Evolutionary conservation across 2,888 invertebrate species (phyloP).

Genomic region (Chymomyza caudatula): DNA sequence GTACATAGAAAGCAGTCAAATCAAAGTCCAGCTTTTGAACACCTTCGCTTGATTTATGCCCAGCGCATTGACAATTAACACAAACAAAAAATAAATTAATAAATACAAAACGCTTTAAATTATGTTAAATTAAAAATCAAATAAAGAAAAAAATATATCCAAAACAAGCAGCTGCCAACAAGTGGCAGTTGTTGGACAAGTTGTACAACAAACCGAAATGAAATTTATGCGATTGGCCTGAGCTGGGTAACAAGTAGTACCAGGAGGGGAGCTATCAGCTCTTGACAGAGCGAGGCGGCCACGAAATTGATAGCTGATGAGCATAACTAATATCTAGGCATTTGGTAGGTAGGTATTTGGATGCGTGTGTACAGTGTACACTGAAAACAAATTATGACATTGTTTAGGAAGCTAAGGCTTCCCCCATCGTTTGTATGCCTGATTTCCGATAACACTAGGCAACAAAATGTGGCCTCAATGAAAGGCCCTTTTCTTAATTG

Average conservation of each 20-base stretch:
- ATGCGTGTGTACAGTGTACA: background rate
- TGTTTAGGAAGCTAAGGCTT: no score
- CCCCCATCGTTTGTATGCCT: no score
- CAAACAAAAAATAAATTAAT: conserved; percentile 18
- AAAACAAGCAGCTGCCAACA: conserved; percentile 17
- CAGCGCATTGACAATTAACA: background rate
- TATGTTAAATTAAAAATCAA: conserved; percentile 5
- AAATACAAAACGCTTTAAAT: conserved; percentile 15
- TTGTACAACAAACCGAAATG: conserved; percentile 34
- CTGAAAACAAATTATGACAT: background rate
- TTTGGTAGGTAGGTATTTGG: no score
- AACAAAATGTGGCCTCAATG: no score
- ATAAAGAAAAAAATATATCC: conserved; percentile 3
- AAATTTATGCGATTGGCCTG: conserved; percentile 40
- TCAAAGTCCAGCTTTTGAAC: conserved; percentile 26
- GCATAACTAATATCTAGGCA: conserved; percentile 41
- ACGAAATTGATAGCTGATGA: conserved; percentile 39
- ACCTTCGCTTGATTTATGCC: conserved; percentile 30
- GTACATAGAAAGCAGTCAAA: no score
- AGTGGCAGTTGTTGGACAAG: conserved; percentile 27
- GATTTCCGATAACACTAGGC: no score
- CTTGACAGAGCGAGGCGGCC: conserved; percentile 6
- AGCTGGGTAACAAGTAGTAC: conserved; percentile 28
- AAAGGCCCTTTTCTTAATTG: no score
- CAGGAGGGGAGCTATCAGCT: conserved; percentile 21